phyloP scores from a whole-genome alignment of 2,797 vertebrate species.

The Sebastolobus altivelis region DNA sequence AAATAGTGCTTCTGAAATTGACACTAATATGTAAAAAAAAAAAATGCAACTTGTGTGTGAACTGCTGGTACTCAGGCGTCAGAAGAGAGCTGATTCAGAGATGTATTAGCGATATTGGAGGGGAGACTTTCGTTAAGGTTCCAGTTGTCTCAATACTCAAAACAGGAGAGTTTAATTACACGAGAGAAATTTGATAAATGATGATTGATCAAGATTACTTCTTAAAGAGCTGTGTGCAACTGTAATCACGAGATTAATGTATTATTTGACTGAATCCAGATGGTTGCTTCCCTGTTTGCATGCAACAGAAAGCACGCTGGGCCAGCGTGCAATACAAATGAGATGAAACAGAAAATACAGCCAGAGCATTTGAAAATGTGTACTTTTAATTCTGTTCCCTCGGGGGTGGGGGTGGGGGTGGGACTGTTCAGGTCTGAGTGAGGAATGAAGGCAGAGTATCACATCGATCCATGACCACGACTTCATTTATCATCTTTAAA shows the following conservation, averaged over 20 bases:
- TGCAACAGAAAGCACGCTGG: background rate
- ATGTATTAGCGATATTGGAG: background rate
- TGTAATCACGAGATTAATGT: background rate
- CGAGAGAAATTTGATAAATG: background rate
- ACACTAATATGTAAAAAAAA: background rate
- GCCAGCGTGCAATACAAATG: background rate
- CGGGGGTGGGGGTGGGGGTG: slow-evolving; percentile 55
- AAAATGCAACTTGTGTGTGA: background rate
- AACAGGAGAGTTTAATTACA: background rate
- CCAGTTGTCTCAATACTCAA: background rate
- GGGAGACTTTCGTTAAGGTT: background rate
- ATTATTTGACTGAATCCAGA: slow-evolving; percentile 10
- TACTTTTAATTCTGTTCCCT: slow-evolving; percentile 76
- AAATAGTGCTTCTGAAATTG: background rate
- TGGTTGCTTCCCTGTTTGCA: background rate
- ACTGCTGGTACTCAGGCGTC: background rate
- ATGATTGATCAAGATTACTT: background rate
- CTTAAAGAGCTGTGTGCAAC: background rate
- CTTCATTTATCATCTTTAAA: slow-evolving; percentile 77
- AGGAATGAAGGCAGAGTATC: slow-evolving; percentile 79
- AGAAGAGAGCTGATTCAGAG: background rate
- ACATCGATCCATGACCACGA: slow-evolving; percentile 72
- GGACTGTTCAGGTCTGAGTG: slow-evolving; percentile 71
- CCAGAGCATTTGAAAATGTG: slow-evolving; percentile 65
- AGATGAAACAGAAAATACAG: slow-evolving; percentile 33